Evolutionary conservation across 2,113 vertebrate genomes (phyloP).

Genomic region (Callopanchax toddi): DNA sequence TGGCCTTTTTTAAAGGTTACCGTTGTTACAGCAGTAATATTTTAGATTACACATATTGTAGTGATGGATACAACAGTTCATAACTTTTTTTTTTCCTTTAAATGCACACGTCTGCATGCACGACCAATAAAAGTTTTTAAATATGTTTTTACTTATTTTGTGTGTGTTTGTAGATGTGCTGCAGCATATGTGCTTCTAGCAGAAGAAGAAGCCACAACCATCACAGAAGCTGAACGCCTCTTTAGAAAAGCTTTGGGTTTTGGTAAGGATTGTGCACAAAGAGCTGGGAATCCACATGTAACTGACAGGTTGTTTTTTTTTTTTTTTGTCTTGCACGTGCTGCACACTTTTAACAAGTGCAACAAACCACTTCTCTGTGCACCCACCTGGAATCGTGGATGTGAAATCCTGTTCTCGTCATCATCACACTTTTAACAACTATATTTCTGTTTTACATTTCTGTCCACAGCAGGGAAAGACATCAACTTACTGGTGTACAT

Average conservation of each 20-base stretch:
- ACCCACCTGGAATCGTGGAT: too few relatives aligned
- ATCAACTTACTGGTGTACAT: slow-evolving; percentile 97
- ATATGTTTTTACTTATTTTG: not conserved
- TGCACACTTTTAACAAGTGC: not conserved
- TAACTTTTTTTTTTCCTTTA: too few relatives aligned
- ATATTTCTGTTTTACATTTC: not conserved
- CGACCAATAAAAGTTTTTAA: not conserved
- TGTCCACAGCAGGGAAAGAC: slow-evolving; percentile 88
- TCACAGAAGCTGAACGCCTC: slow-evolving; percentile 94
- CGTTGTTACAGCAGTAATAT: too few relatives aligned
- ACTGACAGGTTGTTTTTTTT: not conserved
- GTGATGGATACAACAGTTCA: too few relatives aligned
- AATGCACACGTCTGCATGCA: too few relatives aligned
- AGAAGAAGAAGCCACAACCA: slow-evolving; percentile 97
- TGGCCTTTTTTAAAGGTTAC: too few relatives aligned
- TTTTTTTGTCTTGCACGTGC: too few relatives aligned
- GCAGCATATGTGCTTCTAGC: slow-evolving; percentile 95
- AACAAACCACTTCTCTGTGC: not conserved
- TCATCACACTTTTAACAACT: too few relatives aligned
- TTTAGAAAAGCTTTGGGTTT: slow-evolving; percentile 96
- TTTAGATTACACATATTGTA: too few relatives aligned
- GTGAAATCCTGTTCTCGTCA: too few relatives aligned
- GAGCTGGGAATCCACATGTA: not conserved
- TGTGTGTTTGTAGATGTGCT: slow-evolving; percentile 84
- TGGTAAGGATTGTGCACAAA: slow-evolving; percentile 75